Percentiles rank a stretch among this genome's conserved stretches.
These are phyloP conservation scores for Bradypodion ventrale DNA, from an alignment of 2,797 vertebrate species.

Conservation along the genomic window DNA sequence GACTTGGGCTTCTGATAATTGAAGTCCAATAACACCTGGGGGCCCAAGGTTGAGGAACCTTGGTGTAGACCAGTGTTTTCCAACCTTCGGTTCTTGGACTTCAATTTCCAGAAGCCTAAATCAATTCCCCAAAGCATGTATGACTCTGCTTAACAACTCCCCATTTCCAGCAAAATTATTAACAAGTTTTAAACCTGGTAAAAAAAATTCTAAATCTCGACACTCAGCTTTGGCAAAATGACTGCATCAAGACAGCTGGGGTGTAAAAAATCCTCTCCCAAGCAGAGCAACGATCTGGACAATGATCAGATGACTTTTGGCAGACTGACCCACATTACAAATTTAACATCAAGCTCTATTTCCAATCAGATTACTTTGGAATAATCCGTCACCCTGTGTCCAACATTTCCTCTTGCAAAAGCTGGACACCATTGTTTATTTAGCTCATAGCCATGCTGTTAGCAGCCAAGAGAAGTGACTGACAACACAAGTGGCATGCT, in stretches of 20 bases:
- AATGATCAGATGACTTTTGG: constrained; percentile 28
- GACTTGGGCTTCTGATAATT: too few species aligned
- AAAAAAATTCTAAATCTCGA: constrained; percentile 32
- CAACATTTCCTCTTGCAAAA: constrained; percentile 45
- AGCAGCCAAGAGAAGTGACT: constrained; percentile 48
- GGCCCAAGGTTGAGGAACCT: too few species aligned
- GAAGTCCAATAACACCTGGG: too few species aligned
- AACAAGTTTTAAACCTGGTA: constrained; percentile 21
- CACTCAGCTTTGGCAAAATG: not conserved
- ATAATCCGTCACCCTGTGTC: constrained; percentile 30
- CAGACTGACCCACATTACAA: constrained; percentile 45
- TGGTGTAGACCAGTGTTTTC: too few species aligned
- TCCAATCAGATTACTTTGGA: constrained; percentile 45
- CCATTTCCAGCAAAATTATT: constrained; percentile 28
- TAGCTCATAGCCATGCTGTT: constrained; percentile 30
- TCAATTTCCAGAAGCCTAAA: too few species aligned
- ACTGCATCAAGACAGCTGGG: not conserved
- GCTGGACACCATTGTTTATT: constrained; percentile 24
- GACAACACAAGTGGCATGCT: constrained; percentile 19
- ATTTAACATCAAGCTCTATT: constrained; percentile 30
- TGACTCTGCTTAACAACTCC: not conserved
- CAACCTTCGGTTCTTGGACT: too few species aligned
- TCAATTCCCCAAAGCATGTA: too few species aligned
- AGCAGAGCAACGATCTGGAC: constrained; percentile 5
- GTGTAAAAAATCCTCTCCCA: constrained; percentile 36